Base-by-base conservation (phyloP, 1,140 invertebrate genomes). In the Gryon sp. region DNA sequence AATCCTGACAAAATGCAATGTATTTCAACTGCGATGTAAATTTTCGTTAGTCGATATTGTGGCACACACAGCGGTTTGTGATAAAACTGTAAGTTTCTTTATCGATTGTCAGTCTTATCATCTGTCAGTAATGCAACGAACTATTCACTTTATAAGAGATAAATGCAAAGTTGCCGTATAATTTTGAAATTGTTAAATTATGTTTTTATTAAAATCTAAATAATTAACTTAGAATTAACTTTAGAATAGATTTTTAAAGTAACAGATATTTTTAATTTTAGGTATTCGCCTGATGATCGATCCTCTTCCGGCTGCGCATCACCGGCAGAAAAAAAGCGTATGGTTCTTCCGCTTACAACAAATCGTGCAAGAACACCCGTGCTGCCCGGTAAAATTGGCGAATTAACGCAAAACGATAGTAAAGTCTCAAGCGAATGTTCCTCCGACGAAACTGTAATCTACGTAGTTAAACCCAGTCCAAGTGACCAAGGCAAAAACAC, bases 391-490 rank as follows among this genome's bases (percentile, higher is more conserved):
- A 88, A 88, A 46, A 14, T 87, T 11, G 84, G 79, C 16, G 86
- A 88, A 38, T 36, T 88, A 1, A 79, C 82, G 2, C 84, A 87
- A 36, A 82, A 86, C 19, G 83, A 89, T 32, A 86, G 87, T 41
- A 87, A 90, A 63, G 85, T 88, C 80, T 89, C 88, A 0, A 89
- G 87, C 52, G 88, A 89, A 24, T 89, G 87, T 36, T 89, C 88
- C 0, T 88, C 87, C 1, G 88, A 89, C 16, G 88, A 89, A 52
- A 89, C 88, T 4, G 86, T 89, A 7, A 88, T 88, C 14, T 87
- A 87, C 34, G 86, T 89, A 2, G 83, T 88, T 50, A 87, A 87
- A 24, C 83, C 86, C 0, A 76, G 50, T n/a, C 34, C 74, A 8
- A 70, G 53, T 2, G 73, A 77, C 19, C 72, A 78, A 0, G 83